These are phyloP conservation scores for Mormyrops boulengeri DNA, from an alignment of 2,797 vertebrate species.

Conservation along the genomic window DNA sequence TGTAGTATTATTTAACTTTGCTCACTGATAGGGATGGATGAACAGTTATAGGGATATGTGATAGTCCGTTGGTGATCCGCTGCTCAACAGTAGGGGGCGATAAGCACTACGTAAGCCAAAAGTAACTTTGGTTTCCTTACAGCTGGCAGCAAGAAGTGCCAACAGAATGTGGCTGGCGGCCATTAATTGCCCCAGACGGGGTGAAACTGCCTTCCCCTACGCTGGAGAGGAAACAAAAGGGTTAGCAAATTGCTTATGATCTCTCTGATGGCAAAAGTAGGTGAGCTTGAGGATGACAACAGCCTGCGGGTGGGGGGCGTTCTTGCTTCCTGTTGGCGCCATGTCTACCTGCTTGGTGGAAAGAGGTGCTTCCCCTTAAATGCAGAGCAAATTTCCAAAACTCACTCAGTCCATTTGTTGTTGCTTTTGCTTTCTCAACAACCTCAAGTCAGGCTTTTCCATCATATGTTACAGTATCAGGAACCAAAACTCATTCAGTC, in stretches of 20 bases:
- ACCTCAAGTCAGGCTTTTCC: background rate
- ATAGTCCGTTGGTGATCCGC: background rate
- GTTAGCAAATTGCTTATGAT: background rate
- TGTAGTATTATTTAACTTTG: background rate
- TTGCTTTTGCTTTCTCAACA: background rate
- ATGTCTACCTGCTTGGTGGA: background rate
- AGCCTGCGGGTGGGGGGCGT: background rate
- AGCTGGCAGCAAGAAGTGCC: background rate
- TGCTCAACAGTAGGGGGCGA: background rate
- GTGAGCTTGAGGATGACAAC: background rate
- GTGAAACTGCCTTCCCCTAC: background rate
- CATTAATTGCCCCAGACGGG: background rate
- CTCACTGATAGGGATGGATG: background rate
- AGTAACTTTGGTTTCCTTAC: background rate
- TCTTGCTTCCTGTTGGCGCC: background rate
- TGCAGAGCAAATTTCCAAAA: background rate
- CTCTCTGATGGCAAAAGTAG: background rate
- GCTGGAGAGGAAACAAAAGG: background rate
- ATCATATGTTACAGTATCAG: background rate
- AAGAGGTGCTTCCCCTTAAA: background rate
- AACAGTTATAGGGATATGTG: background rate
- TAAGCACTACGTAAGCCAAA: background rate
- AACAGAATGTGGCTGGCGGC: background rate
- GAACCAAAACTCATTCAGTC: background rate
- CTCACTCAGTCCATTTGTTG: background rate